Evolutionary conservation across 2,113 vertebrate genomes (phyloP).

Genomic region (Dromas ardeola): DNA sequence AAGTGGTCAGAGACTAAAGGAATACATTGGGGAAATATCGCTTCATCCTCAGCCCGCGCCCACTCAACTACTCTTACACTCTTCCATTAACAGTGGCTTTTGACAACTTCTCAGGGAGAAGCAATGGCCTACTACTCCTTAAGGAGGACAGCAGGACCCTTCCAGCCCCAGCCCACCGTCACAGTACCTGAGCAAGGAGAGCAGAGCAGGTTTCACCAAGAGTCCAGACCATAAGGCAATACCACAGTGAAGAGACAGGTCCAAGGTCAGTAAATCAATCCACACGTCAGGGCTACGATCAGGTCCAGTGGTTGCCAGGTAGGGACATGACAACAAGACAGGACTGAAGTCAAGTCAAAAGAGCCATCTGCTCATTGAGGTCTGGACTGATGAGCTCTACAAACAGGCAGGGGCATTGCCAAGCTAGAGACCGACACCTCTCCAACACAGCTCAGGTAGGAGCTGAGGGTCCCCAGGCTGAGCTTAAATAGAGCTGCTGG

Average conservation of each 20-base stretch:
- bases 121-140: not conserved
- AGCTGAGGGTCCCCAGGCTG: fast-evolving
- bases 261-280: not conserved
- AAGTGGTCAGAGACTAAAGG: not conserved
- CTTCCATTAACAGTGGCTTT: not conserved
- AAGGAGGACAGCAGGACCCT: not conserved
- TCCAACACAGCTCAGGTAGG: fast-evolving
- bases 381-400: fast-evolving
- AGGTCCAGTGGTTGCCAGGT: not conserved
- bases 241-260: not conserved
- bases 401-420: fast-evolving
- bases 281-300: fast-evolving
- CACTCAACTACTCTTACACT: too few relatives aligned
- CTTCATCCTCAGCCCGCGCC: not conserved
- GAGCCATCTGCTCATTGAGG: fast-evolving
- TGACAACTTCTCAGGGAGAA: not conserved
- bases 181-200: not conserved
- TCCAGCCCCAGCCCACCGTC: not conserved
- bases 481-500: not conserved
- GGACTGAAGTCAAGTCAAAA: not conserved
- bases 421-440: fast-evolving
- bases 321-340: fast-evolving
- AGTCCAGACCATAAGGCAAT: not conserved
- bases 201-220: not conserved
- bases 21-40: not conserved